Evolutionary conservation across 2,888 invertebrate genomes (phyloP).

Genomic region (Vesta saturnalis): DNA sequence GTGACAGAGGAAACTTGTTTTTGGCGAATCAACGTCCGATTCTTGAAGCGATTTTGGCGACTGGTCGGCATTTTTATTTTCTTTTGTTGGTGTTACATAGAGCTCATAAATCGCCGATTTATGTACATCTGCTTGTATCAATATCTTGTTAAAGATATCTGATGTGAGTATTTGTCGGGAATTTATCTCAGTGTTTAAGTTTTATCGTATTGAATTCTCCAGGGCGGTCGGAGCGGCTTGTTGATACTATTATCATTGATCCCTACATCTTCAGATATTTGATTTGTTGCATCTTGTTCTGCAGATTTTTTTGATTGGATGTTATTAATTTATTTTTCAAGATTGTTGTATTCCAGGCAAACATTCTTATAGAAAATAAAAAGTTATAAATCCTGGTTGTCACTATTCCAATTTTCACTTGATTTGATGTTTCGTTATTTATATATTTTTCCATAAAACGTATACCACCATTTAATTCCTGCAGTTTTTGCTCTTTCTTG

Average conservation of each 20-base stretch:
- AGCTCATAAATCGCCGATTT: no score
- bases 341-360: no score
- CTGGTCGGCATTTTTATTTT: no score
- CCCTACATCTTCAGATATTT: neutral
- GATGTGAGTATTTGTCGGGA: neutral
- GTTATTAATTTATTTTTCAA: no score
- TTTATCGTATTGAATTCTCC: neutral
- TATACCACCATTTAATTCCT: conserved; percentile 14
- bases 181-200: neutral
- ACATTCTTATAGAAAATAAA: no score
- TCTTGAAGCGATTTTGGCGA: no score
- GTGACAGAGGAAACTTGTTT: no score
- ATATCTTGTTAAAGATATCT: no score
- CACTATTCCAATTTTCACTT: neutral
- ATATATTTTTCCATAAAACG: conserved; percentile 12
- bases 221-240: neutral
- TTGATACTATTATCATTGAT: neutral
- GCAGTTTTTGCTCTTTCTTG: conserved; percentile 13
- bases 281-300: neutral
- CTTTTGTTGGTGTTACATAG: no score
- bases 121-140: no score
- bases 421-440: neutral
- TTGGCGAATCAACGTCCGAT: no score
- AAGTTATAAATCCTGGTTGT: no score
- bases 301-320: neutral